Evolutionary conservation across 2,113 vertebrate species (phyloP).

Genomic region (Pomatostomus ruficeps): DNA sequence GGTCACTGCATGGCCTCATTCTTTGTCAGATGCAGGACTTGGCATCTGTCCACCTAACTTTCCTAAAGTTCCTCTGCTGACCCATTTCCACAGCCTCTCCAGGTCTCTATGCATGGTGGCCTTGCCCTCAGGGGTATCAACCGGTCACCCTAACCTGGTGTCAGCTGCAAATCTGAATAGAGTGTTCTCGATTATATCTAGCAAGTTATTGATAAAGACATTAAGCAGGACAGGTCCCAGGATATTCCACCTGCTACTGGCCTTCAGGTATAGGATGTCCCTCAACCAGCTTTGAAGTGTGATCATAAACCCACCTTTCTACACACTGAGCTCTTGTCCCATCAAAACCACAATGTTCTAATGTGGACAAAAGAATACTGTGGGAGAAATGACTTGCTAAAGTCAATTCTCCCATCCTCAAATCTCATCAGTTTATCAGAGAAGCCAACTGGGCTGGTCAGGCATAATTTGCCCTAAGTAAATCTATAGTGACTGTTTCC

Average conservation of each 20-base stretch:
- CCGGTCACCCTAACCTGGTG: not conserved
- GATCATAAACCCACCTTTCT: not conserved
- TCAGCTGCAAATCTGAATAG: not conserved
- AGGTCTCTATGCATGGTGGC: not conserved
- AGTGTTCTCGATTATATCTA: not conserved
- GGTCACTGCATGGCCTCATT: not conserved
- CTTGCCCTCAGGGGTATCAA: not conserved
- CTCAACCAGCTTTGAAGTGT: not conserved
- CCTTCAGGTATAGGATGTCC: not conserved
- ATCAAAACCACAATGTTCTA: not conserved
- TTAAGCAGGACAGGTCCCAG: not conserved
- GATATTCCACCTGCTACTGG: not conserved
- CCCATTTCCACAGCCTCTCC: not conserved
- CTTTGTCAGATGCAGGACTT: not conserved
- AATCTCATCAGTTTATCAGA: not conserved
- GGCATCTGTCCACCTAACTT: not conserved
- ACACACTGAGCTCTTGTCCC: not conserved
- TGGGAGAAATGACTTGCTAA: not conserved
- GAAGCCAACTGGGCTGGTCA: not conserved
- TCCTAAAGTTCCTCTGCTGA: not conserved
- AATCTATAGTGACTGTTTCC: not conserved
- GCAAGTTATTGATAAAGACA: not conserved
- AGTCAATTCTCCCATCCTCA: not conserved
- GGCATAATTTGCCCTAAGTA: not conserved
- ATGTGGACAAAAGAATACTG: not conserved